phyloP scores from a whole-genome alignment of 2,113 vertebrate genomes.

The Sinocyclocheilus anshuiensis region DNA sequence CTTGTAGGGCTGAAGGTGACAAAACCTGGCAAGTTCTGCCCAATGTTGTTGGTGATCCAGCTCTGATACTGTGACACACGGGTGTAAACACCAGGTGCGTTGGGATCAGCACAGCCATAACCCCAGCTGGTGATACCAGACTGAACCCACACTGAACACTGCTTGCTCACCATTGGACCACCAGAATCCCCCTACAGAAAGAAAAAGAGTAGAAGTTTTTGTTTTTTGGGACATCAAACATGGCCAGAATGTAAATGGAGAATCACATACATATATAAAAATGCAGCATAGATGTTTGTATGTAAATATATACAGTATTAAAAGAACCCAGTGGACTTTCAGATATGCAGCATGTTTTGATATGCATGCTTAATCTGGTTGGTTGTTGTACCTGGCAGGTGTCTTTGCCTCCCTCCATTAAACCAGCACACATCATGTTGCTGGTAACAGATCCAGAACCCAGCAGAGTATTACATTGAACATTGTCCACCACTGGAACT shows the following conservation, averaged over 20 bases:
- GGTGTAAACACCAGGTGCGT: conserved; percentile 40
- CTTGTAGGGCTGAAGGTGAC: not conserved
- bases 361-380: not conserved
- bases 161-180: conserved; percentile 38
- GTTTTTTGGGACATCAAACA: no score
- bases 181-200: conserved; percentile 46
- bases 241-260: no score
- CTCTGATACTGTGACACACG: conserved; percentile 16
- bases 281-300: no score
- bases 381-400: conserved; percentile 44
- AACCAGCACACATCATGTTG: no score
- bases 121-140: conserved; percentile 52
- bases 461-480: no score
- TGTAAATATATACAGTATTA: no score
- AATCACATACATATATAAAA: no score
- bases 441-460: no score
- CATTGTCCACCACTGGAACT: no score
- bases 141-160: conserved; percentile 43
- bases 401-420: conserved; percentile 29
- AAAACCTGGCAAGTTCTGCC: conserved; percentile 36
- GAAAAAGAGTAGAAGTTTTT: not conserved
- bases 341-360: not conserved
- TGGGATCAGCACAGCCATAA: conserved; percentile 8
- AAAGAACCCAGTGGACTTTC: not conserved
- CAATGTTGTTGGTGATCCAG: conserved; percentile 21